Conservation (phyloP, 2,888 invertebrate genomes). For the Pseudococcus jackbeardsleyi region DNA sequence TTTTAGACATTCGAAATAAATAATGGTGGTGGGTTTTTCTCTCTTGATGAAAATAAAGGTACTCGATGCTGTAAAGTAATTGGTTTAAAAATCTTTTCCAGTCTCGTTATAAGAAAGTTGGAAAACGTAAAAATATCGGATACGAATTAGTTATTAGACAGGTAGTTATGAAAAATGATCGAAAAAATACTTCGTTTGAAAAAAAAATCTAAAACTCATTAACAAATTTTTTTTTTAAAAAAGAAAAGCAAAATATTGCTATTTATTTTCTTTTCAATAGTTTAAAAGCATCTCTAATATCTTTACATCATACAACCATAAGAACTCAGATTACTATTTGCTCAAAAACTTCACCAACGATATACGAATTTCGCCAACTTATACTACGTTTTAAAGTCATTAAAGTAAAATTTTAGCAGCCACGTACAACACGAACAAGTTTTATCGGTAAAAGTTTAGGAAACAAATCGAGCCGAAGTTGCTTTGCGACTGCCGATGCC, state of each 20-base stretch:
- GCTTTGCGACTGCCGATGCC: background rate
- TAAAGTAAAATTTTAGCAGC: constrained; percentile 19
- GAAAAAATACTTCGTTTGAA: no score
- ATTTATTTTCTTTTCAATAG: no score
- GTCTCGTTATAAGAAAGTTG: background rate
- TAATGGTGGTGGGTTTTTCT: background rate
- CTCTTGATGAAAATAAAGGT: background rate
- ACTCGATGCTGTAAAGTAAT: background rate
- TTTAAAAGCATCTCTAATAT: background rate
- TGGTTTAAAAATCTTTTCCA: no score
- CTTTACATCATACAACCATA: background rate
- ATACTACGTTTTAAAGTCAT: constrained; percentile 24
- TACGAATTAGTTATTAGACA: no score
- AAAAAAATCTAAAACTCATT: no score
- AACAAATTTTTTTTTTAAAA: no score
- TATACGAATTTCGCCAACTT: constrained; percentile 5
- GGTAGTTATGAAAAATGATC: no score
- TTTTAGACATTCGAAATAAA: background rate
- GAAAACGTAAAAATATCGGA: no score
- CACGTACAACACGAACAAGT: constrained; percentile 35
- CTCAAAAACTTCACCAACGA: background rate
- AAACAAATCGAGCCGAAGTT: constrained; percentile 21
- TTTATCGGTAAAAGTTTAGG: constrained; percentile 43
- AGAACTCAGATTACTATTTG: background rate
- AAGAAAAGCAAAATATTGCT: no score